phyloP scores from a whole-genome alignment of 2,888 invertebrate genomes.

The Eristalinus aeneus region DNA sequence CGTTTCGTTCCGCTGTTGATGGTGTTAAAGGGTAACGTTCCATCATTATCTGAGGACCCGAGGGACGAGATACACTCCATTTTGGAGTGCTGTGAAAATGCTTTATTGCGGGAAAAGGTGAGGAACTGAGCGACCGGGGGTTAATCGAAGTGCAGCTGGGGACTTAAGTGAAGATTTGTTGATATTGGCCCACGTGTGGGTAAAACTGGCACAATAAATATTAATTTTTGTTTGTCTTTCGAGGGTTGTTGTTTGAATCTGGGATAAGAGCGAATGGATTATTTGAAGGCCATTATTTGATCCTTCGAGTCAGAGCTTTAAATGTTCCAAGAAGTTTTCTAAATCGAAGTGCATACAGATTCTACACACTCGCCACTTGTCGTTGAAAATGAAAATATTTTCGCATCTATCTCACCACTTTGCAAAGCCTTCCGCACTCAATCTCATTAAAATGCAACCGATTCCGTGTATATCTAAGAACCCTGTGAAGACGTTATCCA shows the following conservation, averaged over 20 bases:
- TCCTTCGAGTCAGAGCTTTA: too few species aligned
- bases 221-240: too few species aligned
- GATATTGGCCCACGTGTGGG: too few species aligned
- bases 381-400: too few species aligned
- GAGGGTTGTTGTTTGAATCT: too few species aligned
- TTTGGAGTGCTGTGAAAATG: background rate
- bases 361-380: too few species aligned
- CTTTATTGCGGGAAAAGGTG: background rate
- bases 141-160: background rate
- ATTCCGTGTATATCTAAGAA: background rate
- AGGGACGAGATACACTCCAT: background rate
- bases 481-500: background rate
- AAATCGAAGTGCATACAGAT: too few species aligned
- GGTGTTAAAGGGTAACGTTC: conserved; percentile 15
- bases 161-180: background rate
- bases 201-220: too few species aligned
- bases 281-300: too few species aligned
- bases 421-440: background rate
- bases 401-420: background rate
- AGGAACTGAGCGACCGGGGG: background rate
- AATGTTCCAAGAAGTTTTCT: too few species aligned
- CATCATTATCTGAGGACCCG: background rate
- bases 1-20: conserved; percentile 25
- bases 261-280: too few species aligned
- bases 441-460: background rate